Conservation (phyloP, 2,888 invertebrate genomes). For the Fabriciana adippe region DNA sequence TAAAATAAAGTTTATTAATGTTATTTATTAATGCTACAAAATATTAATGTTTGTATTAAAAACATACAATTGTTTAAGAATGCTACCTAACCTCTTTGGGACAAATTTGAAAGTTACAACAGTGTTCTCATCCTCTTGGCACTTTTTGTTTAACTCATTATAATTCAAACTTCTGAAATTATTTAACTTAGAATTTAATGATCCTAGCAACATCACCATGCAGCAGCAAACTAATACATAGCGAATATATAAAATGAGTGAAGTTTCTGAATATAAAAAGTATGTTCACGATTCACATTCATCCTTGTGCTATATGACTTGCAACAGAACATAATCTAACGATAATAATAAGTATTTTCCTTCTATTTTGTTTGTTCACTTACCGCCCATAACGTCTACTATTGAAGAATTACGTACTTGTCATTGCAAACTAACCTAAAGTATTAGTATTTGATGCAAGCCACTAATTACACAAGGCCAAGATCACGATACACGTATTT, state of each 20-base stretch:
- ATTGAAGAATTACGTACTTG: slow-evolving; percentile 55
- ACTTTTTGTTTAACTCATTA: not conserved
- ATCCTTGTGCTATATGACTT: slow-evolving; percentile 23
- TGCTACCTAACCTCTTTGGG: slow-evolving; percentile 3
- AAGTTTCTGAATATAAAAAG: not conserved
- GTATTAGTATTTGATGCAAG: slow-evolving; percentile 51
- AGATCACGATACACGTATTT: slow-evolving; percentile 55
- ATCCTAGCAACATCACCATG: slow-evolving; percentile 5
- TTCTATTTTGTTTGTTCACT: slow-evolving; percentile 48
- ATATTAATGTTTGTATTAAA: too few relatives aligned
- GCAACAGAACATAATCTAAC: slow-evolving; percentile 28
- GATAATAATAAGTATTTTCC: slow-evolving; percentile 10
- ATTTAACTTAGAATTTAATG: not conserved
- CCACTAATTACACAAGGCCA: slow-evolving; percentile 55
- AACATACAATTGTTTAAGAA: not conserved
- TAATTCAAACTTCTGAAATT: slow-evolving; percentile 7
- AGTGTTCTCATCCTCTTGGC: slow-evolving; percentile 4
- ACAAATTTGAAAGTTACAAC: not conserved
- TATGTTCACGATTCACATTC: slow-evolving; percentile 5
- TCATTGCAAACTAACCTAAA: slow-evolving; percentile 53
- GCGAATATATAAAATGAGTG: slow-evolving; percentile 14
- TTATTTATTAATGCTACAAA: too few relatives aligned
- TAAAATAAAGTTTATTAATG: slow-evolving; percentile 17
- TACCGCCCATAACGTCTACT: slow-evolving; percentile 68
- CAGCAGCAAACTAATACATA: slow-evolving; percentile 13